phyloP scores from a whole-genome alignment of 1,140 invertebrate species.

The Antheraea pernyi region DNA sequence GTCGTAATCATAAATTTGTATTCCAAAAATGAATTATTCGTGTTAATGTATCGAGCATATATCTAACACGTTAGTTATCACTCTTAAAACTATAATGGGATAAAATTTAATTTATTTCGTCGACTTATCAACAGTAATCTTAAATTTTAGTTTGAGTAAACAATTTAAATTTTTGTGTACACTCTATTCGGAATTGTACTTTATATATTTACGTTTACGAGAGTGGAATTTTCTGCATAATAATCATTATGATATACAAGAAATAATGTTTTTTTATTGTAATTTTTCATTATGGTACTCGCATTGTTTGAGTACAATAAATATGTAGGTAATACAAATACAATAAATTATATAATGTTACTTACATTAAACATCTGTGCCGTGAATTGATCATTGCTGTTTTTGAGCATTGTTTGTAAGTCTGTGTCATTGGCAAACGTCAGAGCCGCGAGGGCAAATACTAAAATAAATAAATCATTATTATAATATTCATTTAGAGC shows the following conservation, averaged over 20 bases:
- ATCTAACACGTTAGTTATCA: no score
- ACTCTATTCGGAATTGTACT: background rate
- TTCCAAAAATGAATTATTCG: no score
- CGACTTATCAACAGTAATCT: no score
- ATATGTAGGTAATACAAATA: background rate
- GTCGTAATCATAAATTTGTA: no score
- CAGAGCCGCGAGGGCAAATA: constrained; percentile 26
- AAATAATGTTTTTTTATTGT: background rate
- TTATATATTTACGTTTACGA: background rate
- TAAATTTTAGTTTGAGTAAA: no score
- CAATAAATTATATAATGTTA: constrained; percentile 4
- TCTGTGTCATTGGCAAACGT: constrained; percentile 26
- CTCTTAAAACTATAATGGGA: no score
- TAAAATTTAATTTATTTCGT: no score
- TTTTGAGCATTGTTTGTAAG: constrained; percentile 24
- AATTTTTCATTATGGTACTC: background rate
- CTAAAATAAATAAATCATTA: constrained; percentile 23
- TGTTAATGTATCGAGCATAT: no score
- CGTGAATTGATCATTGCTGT: constrained; percentile 44
- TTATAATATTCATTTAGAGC: no score
- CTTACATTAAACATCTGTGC: constrained; percentile 49
- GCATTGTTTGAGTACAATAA: background rate
- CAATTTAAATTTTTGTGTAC: no score
- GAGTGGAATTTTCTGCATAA: background rate
- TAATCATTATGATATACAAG: background rate